A percentile compares a stretch with the other conserved stretches of the same genome.
These are phyloP conservation scores for Atrina japonica DNA, from an alignment of 2,888 invertebrate species.

Conservation along the genomic window DNA sequence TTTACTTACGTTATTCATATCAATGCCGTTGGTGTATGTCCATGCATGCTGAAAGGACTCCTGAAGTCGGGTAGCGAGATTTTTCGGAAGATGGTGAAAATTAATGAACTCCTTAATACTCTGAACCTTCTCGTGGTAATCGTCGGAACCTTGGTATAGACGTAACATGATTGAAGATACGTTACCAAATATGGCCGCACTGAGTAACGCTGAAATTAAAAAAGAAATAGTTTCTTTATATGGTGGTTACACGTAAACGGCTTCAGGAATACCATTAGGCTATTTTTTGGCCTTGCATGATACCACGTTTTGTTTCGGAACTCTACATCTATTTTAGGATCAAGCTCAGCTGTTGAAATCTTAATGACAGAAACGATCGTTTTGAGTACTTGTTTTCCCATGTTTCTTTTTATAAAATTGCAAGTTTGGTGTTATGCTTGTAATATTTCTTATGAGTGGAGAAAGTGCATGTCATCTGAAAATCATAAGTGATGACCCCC, in stretches of 20 bases:
- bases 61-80: slow-evolving; percentile 78
- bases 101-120: slow-evolving; percentile 81
- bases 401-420: not conserved
- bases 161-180: slow-evolving; percentile 81
- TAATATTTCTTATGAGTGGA: no score
- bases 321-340: no score
- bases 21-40: slow-evolving; percentile 80
- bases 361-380: no score
- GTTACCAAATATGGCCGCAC: slow-evolving; percentile 81
- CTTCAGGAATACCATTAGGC: no score
- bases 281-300: no score
- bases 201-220: slow-evolving; percentile 77
- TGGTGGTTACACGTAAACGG: no score
- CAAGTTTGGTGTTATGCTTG: no score
- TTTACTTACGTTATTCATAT: slow-evolving; percentile 80
- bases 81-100: slow-evolving; percentile 80
- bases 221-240: no score
- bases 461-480: no score
- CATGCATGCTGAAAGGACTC: slow-evolving; percentile 80
- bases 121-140: slow-evolving; percentile 79
- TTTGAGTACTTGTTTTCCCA: not conserved
- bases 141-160: slow-evolving; percentile 80
- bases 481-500: no score
- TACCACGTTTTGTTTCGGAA: no score
- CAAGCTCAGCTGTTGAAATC: no score